Evolutionary conservation across 2,113 vertebrate species (phyloP), one percentile per base, ranked within the genome.

Genomic region (Neogale vison): DNA sequence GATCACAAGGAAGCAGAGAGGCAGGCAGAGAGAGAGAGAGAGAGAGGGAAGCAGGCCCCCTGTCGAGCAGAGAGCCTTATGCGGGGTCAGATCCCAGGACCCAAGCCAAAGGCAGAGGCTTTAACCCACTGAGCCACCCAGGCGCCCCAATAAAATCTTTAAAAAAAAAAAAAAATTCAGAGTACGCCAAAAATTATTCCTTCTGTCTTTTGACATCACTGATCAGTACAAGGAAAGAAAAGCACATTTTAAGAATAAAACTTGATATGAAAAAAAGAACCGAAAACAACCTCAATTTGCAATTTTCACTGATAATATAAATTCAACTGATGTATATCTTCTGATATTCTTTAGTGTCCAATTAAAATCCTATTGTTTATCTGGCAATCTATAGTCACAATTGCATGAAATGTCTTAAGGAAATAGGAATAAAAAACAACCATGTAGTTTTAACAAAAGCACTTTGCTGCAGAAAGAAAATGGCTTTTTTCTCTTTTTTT

Each of bases 141-240:
- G 15, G 52, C 15, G 1, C 52, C 52, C 52, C 52, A 6, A 52
- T 52, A 52, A 52, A 52, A 52, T 52, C 52, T 17, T 52, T 17
- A 52, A 52, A 52, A 52, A 52, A 52, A 52, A 52, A 52, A 52
- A 65, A 55, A 59, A 65, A 90, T 72, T 90, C n/a, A 7, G 7
- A 88, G 67, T 72, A 47, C 12, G 72, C 11, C 71, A 84, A 45
- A 93, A 91, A 74, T 36, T 17, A 26, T 67, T 93, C 17, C 17
- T 82, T 93, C 89, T 96, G 11, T 50, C 81, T 96, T 96, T 50
- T 31, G n/a, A 93, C 12, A 89, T 76, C 67, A 86, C 52, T 85
- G 7, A 9, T 63, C 50, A 93, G 61, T 77, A 90, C 9, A 83
- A 82, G 42, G 61, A 59, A 80, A 94, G 47, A 81, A 93, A 86